phyloP scores from a whole-genome alignment of 1,140 invertebrate species.

The Lepidurus couesii region DNA sequence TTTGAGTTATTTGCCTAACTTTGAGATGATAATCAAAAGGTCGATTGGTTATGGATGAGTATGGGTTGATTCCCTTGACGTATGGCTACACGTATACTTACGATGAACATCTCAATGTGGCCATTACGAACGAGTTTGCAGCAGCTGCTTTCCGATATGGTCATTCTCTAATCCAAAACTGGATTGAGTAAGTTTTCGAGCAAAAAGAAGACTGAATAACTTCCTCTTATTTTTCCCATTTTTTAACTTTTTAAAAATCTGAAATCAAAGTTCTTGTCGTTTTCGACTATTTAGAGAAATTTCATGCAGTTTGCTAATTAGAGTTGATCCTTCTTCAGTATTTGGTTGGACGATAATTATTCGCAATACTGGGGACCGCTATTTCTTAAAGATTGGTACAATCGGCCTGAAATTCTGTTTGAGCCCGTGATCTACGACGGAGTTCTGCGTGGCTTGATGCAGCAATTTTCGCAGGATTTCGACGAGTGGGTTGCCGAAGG shows the following conservation, averaged over 20 bases:
- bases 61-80: conserved; percentile 60
- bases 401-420: conserved; percentile 38
- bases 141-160: conserved; percentile 52
- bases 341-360: conserved; percentile 31
- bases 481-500: conserved; percentile 30
- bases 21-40: neutral
- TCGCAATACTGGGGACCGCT: conserved; percentile 34
- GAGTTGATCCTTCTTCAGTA: conserved; percentile 21
- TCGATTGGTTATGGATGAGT: conserved; percentile 53
- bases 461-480: conserved; percentile 34
- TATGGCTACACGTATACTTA: conserved; percentile 74
- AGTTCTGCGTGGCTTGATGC: conserved; percentile 38
- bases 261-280: too few relatives aligned
- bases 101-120: conserved; percentile 67
- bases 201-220: neutral
- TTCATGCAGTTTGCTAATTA: neutral
- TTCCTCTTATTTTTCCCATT: neutral
- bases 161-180: conserved; percentile 62
- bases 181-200: conserved; percentile 58
- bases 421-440: conserved; percentile 38
- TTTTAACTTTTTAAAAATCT: neutral
- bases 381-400: conserved; percentile 38
- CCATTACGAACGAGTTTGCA: conserved; percentile 56
- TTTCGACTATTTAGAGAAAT: neutral
- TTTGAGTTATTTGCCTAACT: neutral